Base-by-base conservation (phyloP, 2,113 vertebrate genomes). In the Nanorana parkeri region DNA sequence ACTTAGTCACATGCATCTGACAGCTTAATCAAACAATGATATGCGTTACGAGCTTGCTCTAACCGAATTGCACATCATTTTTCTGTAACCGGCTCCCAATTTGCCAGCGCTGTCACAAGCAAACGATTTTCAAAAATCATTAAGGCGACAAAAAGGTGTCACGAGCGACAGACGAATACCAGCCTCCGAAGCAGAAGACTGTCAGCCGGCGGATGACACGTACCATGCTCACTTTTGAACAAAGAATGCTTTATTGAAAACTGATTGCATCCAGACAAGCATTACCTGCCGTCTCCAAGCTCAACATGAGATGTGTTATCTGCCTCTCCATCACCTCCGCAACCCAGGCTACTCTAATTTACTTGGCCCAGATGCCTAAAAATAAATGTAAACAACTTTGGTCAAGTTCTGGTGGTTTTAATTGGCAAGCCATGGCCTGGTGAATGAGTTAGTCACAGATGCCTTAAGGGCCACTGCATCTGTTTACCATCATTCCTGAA, bases 261-360 rank as follows among this genome's bases (percentile, higher is more conserved):
- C 16, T 56, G 69, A 67, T 81, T 66, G 61, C 60, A 66, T 74
- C 61, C 69, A 74, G 69, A 74, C 69, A 81, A 64, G 61, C 41
- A 63, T 81, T 66, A 75, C 80, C 69, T 56, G 69, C 26, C 29
- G 80, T 74, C 80, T 74, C 80, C 69, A 47, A 16, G 63, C 71
- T 66, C 60, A 74, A 81, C 79, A 66, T 47, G 60, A 75, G 80
- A 54, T 51, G 11, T 32, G 29, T 81, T 81, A 74, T 81, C 80
- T 73, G 19, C 41, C 55, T 23, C 23, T 56, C 66, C 65, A 80
- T 80, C 79, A 54, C 63, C 41, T 41, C 11, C 58, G 29, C 19
- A 16, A 29, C 23, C 28, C 15, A 15, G 28, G 78, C 67, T 52
- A 20, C 19, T 64, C 68, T 72, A 47, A 73, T 65, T 64, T 73